Evolutionary conservation across 2,797 vertebrate species (phyloP).

Genomic region (Pipistrellus pipistrellus): DNA sequence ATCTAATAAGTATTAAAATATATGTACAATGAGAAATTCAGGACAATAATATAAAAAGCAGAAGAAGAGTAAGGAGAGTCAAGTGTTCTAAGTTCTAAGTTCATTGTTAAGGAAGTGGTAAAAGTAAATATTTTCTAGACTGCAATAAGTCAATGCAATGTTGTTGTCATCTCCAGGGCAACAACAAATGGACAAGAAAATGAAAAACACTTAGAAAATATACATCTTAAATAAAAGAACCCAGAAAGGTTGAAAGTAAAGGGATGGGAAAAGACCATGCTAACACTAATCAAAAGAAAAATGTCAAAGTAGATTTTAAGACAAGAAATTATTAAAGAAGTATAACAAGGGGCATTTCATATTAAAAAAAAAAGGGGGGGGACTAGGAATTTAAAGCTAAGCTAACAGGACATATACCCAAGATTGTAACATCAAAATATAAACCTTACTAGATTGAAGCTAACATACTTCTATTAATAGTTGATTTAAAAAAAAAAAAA

Average conservation of each 20-base stretch:
- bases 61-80: background rate
- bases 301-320: conserved; percentile 9
- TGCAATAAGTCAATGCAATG: conserved; percentile 25
- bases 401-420: background rate
- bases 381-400: background rate
- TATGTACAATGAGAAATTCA: conserved; percentile 13
- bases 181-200: background rate
- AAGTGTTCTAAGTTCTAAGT: conserved; percentile 11
- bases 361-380: background rate
- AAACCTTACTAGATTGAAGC: background rate
- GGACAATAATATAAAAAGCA: background rate
- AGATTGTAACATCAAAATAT: conserved; percentile 4
- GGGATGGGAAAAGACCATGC: background rate
- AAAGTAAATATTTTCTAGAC: conserved; percentile 47
- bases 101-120: conserved; percentile 35
- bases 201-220: background rate
- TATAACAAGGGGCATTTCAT: conserved; percentile 13
- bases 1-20: conserved; percentile 4
- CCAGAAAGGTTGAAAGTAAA: background rate
- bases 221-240: conserved; percentile 25
- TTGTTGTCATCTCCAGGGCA: conserved; percentile 28
- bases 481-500: background rate
- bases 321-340: background rate
- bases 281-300: conserved; percentile 25
- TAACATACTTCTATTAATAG: background rate